Evolutionary conservation across 2,797 vertebrate genomes (phyloP), one percentile per base, ranked within the genome.

Genomic region (Myiotriccus ornatus): DNA sequence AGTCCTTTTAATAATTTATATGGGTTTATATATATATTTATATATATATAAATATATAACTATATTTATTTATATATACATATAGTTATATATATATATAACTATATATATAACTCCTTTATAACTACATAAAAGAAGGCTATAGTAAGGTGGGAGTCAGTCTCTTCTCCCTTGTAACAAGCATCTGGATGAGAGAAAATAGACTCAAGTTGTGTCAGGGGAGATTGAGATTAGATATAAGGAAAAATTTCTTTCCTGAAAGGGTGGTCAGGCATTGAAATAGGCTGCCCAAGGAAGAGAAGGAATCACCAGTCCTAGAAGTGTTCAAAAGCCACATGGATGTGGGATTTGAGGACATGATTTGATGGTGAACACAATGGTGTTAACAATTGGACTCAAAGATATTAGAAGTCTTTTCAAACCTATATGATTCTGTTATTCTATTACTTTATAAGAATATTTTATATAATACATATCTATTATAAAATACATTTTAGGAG

Each of bases 141-240:
- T 14, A 8, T 60, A 47, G 4, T 32, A 8, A 60, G 8, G 3
- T 1, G 30, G 7, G 3, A 5, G 2, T 75, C 25, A 39, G n/a
- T 13, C 8, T 10, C 22, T 88, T 35, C 10, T 49, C 15, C 35
- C 27, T 24, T 2, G 8, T 62, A 62, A 37, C 13, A 62, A 44
- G 7, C 9, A 27, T 63, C 16, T 37, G 14, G 8, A 44, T 50
- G n/a, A 75, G 7, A 62, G 14, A 43, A 59, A 63, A 43, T 2
- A 3, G 16, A 59, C 15, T 64, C 7, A 68, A 10, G 17, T 65
- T 77, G 8, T 0, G 0, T 5, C 12, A 12, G 4, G 10, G 6
- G 15, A 73, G 24, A 7, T 32, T 88, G 43, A 56, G 7, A 55
- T 43, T 25, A 14, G 27, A 10, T 56, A 32, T 64, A 14, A 49